Evolutionary conservation across 2,113 vertebrate species (phyloP).

Genomic region (Siniperca chuatsi): DNA sequence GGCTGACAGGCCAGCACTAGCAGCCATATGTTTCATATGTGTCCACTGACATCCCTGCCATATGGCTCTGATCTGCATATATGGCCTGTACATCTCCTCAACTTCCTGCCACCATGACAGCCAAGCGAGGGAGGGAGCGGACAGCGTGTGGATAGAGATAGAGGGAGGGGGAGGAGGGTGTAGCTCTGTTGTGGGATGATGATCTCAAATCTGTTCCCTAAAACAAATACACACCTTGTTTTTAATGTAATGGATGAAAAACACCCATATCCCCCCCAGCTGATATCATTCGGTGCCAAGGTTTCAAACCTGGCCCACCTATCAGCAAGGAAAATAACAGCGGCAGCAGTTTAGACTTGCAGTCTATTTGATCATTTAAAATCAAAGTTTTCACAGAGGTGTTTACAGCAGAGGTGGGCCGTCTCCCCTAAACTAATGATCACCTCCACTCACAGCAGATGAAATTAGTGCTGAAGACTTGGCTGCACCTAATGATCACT

Average conservation of each 20-base stretch:
- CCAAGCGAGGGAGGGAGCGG: background rate
- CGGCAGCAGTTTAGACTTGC: no score
- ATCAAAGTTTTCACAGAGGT: background rate
- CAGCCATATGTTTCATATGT: conserved; percentile 65
- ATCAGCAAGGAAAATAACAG: no score
- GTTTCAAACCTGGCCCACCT: no score
- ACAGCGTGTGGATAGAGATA: conserved; percentile 15
- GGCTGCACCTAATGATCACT: background rate
- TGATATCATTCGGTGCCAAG: no score
- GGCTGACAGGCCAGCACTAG: conserved; percentile 45
- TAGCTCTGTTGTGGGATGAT: conserved; percentile 17
- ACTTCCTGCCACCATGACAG: conserved; percentile 42
- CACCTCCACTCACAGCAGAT: background rate
- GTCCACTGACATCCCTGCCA: conserved; percentile 31
- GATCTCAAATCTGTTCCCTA: background rate
- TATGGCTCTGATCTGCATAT: conserved; percentile 56
- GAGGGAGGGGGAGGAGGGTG: background rate
- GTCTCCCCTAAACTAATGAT: background rate
- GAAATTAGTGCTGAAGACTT: background rate
- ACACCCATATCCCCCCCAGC: conserved; percentile 4
- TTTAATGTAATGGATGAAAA: background rate
- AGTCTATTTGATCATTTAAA: background rate
- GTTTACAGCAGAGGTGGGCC: background rate
- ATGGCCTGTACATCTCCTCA: conserved; percentile 27
- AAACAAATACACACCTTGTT: background rate